A percentile compares a stretch with the other conserved stretches of the same genome.
These are phyloP conservation scores for Hylaea fasciaria DNA, from an alignment of 2,888 invertebrate species.

Conservation along the genomic window DNA sequence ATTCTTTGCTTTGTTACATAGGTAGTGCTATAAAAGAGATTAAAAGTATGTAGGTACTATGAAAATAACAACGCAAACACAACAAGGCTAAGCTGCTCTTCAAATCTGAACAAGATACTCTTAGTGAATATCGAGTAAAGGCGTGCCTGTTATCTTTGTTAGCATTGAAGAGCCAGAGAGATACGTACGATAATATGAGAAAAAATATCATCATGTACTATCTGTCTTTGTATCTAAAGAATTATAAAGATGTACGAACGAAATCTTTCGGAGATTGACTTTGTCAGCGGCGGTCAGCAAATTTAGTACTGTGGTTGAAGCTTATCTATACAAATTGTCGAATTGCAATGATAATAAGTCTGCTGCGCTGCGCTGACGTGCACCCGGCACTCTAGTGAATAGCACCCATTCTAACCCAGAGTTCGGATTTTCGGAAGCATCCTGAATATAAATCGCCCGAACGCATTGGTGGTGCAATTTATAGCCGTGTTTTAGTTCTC, in stretches of 20 bases:
- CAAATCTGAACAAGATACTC: constrained; percentile 26
- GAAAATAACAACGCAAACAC: constrained; percentile 47
- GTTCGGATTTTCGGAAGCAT: constrained; percentile 59
- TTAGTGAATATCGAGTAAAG: constrained; percentile 23
- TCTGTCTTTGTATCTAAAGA: too few relatives aligned
- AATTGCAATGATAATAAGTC: neutral
- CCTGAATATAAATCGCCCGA: constrained; percentile 65
- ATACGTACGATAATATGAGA: neutral
- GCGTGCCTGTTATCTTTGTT: constrained; percentile 23
- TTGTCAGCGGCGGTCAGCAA: too few relatives aligned
- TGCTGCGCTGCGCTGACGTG: neutral
- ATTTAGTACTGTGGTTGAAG: neutral
- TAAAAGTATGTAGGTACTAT: constrained; percentile 38
- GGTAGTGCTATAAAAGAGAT: constrained; percentile 42
- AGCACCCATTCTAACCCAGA: constrained; percentile 43
- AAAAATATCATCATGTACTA: constrained; percentile 7
- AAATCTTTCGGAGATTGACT: too few relatives aligned
- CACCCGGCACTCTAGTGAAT: constrained; percentile 45
- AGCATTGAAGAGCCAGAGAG: constrained; percentile 1
- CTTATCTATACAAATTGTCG: constrained; percentile 2
- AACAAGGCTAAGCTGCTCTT: constrained; percentile 36
- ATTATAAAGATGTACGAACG: neutral
- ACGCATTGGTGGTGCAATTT: constrained; percentile 64
- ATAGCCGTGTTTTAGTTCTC: constrained; percentile 62
- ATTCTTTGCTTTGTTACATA: constrained; percentile 45